Evolutionary conservation across 64 coral and sea anemone species (phyloP), one percentile per base, ranked within the genome.

Genomic region (Acropora tenuis): DNA sequence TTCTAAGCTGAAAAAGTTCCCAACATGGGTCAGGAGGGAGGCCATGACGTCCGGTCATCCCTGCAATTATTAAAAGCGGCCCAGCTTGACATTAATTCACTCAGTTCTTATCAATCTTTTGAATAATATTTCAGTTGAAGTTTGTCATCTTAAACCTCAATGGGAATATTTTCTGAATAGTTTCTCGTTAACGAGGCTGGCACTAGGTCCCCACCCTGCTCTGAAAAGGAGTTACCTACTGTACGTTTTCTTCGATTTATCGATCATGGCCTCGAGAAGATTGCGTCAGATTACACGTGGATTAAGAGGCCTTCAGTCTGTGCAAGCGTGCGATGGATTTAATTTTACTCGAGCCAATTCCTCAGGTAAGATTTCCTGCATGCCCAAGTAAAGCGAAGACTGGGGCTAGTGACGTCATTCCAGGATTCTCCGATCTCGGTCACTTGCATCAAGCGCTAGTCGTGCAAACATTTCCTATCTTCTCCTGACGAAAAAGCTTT

Each of bases 261-360:
- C 19, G 78, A 93, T 83, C 1, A 93, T 93, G 92, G 92, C 92
- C 40, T 75, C 87, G 44, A 69, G 69, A 8, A 93, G 92, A 86
- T 68, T 93, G 46, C 83, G 89, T 20, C 87, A 93, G 8, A 12
- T 93, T 80, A 60, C 91, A 50, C 91, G 83, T 49, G 91, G 83
- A 83, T 78, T 93, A 65, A 66, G 75, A 13, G 77, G 84, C 5
- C 59, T 88, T 60, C 55, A 41, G 78, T 10, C 91, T 10, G 74
- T 30, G 12, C 66, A 76, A 4, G 41, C 73, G 15, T 50, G 43
- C 72, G 57, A 75, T 1, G 17, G 63, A 20, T 69, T 63, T 63
- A 74, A 79, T 71, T 5, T 69, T 93, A 66, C 30, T 72, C 43
- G 91, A 76, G 57, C 74, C 0, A 80, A 87, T 46, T 87, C 83